Base-by-base conservation (phyloP, 2,888 invertebrate genomes). In the Andrena bicolor region DNA sequence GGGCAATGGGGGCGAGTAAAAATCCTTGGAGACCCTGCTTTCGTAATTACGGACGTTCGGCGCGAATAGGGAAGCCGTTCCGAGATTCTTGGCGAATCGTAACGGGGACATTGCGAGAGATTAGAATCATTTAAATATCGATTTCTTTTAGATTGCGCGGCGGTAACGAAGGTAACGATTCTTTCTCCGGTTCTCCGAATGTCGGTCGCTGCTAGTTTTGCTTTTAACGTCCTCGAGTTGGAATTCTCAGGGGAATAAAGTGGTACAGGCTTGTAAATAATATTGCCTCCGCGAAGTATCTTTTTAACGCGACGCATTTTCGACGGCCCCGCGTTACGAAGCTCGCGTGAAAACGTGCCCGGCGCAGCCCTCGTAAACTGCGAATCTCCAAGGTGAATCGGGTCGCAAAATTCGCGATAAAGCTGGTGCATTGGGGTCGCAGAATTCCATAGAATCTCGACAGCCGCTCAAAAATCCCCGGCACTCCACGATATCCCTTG, bases 381-480 rank as follows among this genome's bases (percentile, higher is more conserved):
- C 20, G 51, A 8, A 51, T 51, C 51, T 51, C 51, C 41, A 20
- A 20, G 51, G 51, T 51, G 51, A 51, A 51, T 51, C 32, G 10
- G n/a, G 65, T 35, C n/a, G 26, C 60, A 41, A 77, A 60, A 61
- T 68, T 77, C 58, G 16, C n/a, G 13, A 66, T 58, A 51, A 66
- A 30, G 41, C 41, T 20, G 20, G 51, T 49, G 30, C 28, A 48
- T 61, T 10, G 51, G 23, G 61, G 48, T 56, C 65, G 56, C 28
- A 60, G 51, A 16, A 61, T 61, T 53, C 61, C 51, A 68, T 76
- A 53, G 60, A 76, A 76, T 32, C 48, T 32, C 61, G 78, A 63
- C 41, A 63, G 60, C 66, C 30, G 53, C 35, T 77, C 75, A 60
- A 78, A 76, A 76, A 68, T 76, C 20, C 26, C 26, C 32, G 20